These are phyloP conservation scores for Polylopha cassiicola DNA, from an alignment of 2,888 invertebrate species.

Conservation along the genomic window DNA sequence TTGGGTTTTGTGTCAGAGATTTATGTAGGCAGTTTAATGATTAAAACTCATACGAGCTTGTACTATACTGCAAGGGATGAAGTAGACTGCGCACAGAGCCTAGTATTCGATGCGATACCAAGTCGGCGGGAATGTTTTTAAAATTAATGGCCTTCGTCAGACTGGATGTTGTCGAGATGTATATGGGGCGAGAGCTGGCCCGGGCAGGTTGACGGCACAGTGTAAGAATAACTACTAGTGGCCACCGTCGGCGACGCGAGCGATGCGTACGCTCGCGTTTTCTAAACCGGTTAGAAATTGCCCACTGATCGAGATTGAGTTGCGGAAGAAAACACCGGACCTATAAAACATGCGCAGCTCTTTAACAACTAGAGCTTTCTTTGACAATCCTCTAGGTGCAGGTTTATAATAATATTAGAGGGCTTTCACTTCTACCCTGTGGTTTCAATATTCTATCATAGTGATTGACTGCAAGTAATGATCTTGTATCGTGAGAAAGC, in stretches of 20 bases:
- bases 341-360: constrained; percentile 51
- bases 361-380: constrained; percentile 56
- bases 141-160: too few species aligned
- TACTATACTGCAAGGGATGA: too few species aligned
- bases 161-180: constrained; percentile 33
- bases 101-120: too few species aligned
- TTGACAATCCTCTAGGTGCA: constrained; percentile 31
- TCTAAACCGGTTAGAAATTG: constrained; percentile 78
- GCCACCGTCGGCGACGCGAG: constrained; percentile 30
- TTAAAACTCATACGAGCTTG: too few species aligned
- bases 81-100: too few species aligned
- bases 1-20: too few species aligned
- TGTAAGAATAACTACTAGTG: constrained; percentile 46
- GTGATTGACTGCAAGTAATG: too few species aligned
- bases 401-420: constrained; percentile 18
- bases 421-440: constrained; percentile 16
- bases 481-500: too few species aligned
- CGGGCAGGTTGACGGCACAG: constrained; percentile 29
- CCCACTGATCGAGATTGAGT: constrained; percentile 73
- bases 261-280: constrained; percentile 54
- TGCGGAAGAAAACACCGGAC: constrained; percentile 71
- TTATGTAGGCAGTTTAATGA: too few species aligned
- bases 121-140: too few species aligned
- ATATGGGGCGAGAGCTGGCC: constrained; percentile 61
- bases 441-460: constrained; percentile 1